Evolutionary conservation across 2,888 invertebrate species (phyloP).

Genomic region (Matsumyia berberina): DNA sequence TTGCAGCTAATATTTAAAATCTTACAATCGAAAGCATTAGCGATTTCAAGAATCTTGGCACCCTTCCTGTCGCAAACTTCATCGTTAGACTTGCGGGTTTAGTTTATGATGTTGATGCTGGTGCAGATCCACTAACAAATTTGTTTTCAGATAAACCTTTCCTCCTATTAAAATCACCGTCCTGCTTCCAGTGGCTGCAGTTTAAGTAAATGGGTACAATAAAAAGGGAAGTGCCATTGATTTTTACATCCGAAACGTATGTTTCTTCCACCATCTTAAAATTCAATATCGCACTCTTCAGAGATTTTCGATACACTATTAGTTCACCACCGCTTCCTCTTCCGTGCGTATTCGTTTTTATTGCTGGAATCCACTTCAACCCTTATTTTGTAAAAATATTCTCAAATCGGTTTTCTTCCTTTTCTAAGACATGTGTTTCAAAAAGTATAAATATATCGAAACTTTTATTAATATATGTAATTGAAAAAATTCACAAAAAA

Average conservation of each 20-base stretch:
- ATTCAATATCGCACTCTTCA: not conserved
- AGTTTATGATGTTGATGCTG: not conserved
- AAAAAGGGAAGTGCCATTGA: too few relatives aligned
- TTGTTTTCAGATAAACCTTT: constrained; percentile 19
- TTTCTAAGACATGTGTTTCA: not conserved
- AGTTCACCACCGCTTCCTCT: not conserved
- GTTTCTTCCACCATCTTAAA: constrained; percentile 15
- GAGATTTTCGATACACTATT: not conserved
- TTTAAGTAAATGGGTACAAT: too few relatives aligned
- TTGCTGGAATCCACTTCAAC: too few relatives aligned
- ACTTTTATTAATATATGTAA: not conserved
- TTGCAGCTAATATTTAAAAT: constrained; percentile 1
- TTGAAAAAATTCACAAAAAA: not conserved
- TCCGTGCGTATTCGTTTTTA: not conserved
- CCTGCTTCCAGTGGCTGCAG: not conserved
- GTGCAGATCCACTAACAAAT: constrained; percentile 1
- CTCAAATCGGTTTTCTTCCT: not conserved
- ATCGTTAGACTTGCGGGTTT: constrained; percentile 17
- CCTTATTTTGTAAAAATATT: too few relatives aligned
- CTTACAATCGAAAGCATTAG: not conserved
- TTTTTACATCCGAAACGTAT: constrained; percentile 11
- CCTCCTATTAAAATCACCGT: constrained; percentile 28
- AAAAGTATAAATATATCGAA: not conserved
- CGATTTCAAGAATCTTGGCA: not conserved
- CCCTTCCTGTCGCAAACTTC: constrained; percentile 1